These are phyloP conservation scores for Enteromius treurensis DNA, from an alignment of 2,797 vertebrate species.

Conservation along the genomic window DNA sequence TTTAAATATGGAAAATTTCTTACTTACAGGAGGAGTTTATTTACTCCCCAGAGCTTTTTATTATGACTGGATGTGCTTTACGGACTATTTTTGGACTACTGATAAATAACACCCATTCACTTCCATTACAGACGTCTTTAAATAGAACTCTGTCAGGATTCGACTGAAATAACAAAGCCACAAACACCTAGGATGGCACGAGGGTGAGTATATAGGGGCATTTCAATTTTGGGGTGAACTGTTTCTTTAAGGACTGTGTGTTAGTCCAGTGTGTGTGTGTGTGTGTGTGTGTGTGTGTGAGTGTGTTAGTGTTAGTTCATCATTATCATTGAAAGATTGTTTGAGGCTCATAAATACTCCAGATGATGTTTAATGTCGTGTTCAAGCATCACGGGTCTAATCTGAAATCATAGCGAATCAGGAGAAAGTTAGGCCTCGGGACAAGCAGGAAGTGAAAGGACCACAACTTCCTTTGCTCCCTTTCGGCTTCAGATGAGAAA, in stretches of 20 bases:
- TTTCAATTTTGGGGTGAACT: too few species aligned
- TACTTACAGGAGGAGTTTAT: too few species aligned
- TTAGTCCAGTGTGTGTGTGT: not conserved
- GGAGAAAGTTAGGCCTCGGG: not conserved
- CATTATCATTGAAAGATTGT: not conserved
- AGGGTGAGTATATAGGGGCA: too few species aligned
- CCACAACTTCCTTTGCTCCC: slow-evolving; percentile 2
- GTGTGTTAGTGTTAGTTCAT: not conserved
- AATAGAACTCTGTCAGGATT: too few species aligned
- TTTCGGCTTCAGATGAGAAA: not conserved
- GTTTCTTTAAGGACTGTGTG: not conserved
- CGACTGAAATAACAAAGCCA: too few species aligned
- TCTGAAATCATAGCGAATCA: not conserved
- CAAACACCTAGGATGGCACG: too few species aligned
- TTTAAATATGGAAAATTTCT: too few species aligned
- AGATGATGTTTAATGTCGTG: not conserved
- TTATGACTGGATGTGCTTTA: too few species aligned
- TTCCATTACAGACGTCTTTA: too few species aligned
- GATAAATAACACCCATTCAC: too few species aligned
- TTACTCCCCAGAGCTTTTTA: too few species aligned
- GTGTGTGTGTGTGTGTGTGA: not conserved
- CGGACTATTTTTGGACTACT: too few species aligned
- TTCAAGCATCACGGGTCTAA: not conserved
- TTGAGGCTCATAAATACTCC: not conserved
- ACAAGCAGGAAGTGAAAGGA: not conserved